Evolutionary conservation across 1,140 invertebrate species (phyloP).

Genomic region (Antheraea pernyi): DNA sequence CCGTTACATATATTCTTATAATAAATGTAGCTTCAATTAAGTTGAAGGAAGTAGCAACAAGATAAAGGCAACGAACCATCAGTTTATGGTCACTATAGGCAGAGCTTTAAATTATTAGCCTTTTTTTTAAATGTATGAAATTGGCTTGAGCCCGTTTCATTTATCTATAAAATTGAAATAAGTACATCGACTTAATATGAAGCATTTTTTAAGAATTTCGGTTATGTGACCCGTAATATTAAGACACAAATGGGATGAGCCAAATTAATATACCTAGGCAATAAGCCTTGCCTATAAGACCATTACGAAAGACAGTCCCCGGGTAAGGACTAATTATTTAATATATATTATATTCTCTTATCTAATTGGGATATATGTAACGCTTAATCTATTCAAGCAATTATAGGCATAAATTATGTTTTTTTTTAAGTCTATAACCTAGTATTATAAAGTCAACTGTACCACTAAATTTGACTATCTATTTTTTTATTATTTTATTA

Average conservation of each 20-base stretch:
- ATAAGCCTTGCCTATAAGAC: background rate
- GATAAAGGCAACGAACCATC: constrained; percentile 8
- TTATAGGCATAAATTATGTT: constrained; percentile 21
- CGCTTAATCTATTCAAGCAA: constrained; percentile 19
- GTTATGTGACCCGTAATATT: no score
- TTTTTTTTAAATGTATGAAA: background rate
- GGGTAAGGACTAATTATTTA: constrained; percentile 7
- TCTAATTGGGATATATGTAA: constrained; percentile 10
- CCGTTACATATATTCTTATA: constrained; percentile 18
- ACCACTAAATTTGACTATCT: constrained; percentile 29
- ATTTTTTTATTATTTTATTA: constrained; percentile 13
- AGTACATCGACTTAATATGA: no score
- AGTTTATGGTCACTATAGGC: constrained; percentile 2
- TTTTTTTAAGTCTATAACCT: constrained; percentile 16
- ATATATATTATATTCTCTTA: constrained; percentile 9
- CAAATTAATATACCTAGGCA: background rate
- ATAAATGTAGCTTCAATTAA: constrained; percentile 10
- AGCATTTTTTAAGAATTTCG: no score
- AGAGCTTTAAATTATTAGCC: constrained; percentile 1
- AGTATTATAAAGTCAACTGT: constrained; percentile 1
- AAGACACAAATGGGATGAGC: background rate
- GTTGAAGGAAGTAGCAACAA: constrained; percentile 13
- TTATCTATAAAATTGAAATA: no score
- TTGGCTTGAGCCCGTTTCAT: no score
- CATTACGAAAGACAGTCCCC: background rate